These are phyloP conservation scores for Lypha dubia DNA, from an alignment of 2,888 invertebrate species.

Conservation along the genomic window DNA sequence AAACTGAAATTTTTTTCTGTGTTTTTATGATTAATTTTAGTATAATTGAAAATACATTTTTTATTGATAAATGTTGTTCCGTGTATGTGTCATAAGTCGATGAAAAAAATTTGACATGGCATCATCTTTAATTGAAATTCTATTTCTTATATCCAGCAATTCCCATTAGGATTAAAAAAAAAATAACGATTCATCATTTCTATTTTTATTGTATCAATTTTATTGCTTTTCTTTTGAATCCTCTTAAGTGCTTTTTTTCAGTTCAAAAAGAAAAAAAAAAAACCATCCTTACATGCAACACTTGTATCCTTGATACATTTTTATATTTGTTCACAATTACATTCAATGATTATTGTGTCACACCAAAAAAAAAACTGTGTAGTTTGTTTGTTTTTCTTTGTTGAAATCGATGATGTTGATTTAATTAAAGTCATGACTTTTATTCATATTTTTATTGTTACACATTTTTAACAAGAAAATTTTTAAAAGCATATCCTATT, in stretches of 20 bases:
- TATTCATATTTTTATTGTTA: neutral
- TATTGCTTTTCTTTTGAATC: neutral
- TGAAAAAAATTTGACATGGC: neutral
- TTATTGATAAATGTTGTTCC: too few species aligned
- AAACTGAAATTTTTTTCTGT: too few species aligned
- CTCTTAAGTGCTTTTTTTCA: slow-evolving; percentile 13
- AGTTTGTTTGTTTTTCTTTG: neutral
- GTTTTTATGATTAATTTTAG: too few species aligned
- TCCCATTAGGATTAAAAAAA: neutral
- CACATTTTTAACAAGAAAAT: neutral
- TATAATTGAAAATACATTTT: too few species aligned
- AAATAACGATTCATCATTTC: neutral
- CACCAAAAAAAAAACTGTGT: neutral
- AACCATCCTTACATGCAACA: slow-evolving; percentile 14
- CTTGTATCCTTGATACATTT: slow-evolving; percentile 33
- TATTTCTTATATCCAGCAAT: neutral
- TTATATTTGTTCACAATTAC: slow-evolving; percentile 10
- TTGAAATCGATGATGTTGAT: neutral
- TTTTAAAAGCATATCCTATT: neutral
- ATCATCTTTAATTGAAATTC: neutral
- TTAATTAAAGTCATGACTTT: slow-evolving; percentile 5
- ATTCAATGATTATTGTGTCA: slow-evolving; percentile 22
- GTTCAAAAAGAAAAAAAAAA: slow-evolving; percentile 7
- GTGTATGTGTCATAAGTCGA: too few species aligned
- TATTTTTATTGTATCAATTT: slow-evolving; percentile 11